Evolutionary conservation across 2,888 invertebrate genomes (phyloP).

Genomic region (Hymenopus coronatus): DNA sequence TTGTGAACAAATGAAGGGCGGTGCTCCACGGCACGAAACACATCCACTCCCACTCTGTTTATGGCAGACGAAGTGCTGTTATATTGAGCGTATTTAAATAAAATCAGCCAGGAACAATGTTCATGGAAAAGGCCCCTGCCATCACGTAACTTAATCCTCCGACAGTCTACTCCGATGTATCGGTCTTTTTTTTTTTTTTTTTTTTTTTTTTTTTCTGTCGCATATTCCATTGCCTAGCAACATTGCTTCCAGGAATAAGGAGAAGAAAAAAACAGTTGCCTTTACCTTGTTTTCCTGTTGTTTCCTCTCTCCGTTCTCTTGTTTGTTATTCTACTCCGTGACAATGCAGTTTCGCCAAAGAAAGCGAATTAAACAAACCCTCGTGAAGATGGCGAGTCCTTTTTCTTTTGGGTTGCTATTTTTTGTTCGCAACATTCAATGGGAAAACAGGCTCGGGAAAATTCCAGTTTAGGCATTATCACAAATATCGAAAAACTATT

Average conservation of each 20-base stretch:
- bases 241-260: background rate
- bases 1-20: no score
- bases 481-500: background rate
- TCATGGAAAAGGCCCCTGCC: background rate
- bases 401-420: background rate
- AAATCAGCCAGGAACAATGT: background rate
- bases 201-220: background rate
- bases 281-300: background rate
- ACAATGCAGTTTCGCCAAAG: background rate
- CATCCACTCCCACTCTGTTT: no score
- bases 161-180: background rate
- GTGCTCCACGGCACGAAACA: no score
- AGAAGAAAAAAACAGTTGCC: background rate
- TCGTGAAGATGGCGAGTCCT: background rate
- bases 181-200: no score
- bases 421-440: background rate
- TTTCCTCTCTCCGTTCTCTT: background rate
- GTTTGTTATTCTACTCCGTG: background rate
- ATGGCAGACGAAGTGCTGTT: background rate
- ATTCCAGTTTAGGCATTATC: background rate
- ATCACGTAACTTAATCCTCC: background rate
- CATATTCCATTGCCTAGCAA: background rate
- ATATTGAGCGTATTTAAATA: background rate
- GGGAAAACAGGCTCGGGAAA: background rate
- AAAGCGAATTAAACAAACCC: background rate